These are phyloP conservation scores for Himantopus leucocephalus DNA, from an alignment of 2,113 vertebrate genomes.

Conservation along the genomic window DNA sequence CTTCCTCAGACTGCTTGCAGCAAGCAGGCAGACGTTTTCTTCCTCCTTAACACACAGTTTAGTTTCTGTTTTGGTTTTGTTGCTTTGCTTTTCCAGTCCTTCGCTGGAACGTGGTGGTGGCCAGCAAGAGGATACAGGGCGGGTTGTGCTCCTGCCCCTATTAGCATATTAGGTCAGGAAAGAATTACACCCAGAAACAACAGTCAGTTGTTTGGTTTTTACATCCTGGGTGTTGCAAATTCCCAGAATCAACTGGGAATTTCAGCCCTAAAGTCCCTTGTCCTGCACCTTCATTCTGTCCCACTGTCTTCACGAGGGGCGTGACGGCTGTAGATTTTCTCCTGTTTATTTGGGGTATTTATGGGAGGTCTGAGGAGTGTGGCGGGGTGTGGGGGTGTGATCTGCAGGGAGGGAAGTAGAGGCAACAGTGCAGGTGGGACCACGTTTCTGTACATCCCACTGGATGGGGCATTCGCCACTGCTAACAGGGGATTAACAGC, in stretches of 20 bases:
- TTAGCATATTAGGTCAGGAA: background rate
- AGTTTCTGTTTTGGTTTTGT: conserved; percentile 4
- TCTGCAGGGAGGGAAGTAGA: background rate
- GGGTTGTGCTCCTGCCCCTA: background rate
- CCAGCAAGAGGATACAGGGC: background rate
- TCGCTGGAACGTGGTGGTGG: background rate
- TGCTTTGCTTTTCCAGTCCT: background rate
- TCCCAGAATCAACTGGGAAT: background rate
- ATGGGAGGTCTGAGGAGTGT: background rate
- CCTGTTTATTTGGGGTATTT: background rate
- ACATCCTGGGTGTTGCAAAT: background rate
- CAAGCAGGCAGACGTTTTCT: background rate
- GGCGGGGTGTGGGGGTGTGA: background rate
- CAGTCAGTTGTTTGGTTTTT: background rate
- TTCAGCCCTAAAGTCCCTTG: background rate
- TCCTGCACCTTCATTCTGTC: background rate
- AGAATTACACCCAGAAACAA: background rate
- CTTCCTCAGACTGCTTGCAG: background rate
- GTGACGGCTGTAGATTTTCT: background rate
- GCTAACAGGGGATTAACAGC: background rate
- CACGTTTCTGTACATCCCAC: accelerated
- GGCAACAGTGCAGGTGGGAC: background rate
- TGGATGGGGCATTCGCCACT: background rate
- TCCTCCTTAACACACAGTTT: background rate
- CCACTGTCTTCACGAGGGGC: accelerated